phyloP scores from a whole-genome alignment of 2,888 invertebrate species.

The Cyclophora albipunctata region DNA sequence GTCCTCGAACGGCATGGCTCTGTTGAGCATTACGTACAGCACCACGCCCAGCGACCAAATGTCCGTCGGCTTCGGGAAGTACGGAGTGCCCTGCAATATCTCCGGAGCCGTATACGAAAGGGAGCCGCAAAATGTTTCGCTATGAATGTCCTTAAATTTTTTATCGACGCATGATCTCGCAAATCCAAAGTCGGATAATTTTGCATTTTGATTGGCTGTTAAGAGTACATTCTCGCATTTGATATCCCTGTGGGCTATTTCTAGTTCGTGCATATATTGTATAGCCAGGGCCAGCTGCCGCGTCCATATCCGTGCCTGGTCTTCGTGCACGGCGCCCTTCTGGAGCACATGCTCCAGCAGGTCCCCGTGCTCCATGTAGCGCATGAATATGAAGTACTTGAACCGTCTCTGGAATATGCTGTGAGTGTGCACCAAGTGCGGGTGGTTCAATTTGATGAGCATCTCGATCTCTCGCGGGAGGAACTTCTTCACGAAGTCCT shows the following conservation, averaged over 20 bases:
- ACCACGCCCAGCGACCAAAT: constrained; percentile 88
- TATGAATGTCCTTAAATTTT: constrained; percentile 67
- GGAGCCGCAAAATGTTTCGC: constrained; percentile 90
- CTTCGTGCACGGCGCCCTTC: constrained; percentile 80
- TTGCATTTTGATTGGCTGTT: constrained; percentile 83
- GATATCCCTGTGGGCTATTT: constrained; percentile 86
- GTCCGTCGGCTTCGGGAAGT: constrained; percentile 83
- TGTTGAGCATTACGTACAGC: constrained; percentile 87
- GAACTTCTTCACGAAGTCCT: constrained; percentile 87
- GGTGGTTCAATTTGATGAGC: constrained; percentile 83
- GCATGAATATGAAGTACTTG: constrained; percentile 87
- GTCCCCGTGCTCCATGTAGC: constrained; percentile 83
- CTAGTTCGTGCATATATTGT: constrained; percentile 83
- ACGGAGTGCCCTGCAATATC: constrained; percentile 84
- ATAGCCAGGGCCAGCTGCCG: constrained; percentile 80
- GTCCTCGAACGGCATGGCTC: constrained; percentile 90
- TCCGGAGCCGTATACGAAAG: constrained; percentile 92
- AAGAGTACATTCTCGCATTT: constrained; percentile 90
- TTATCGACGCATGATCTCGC: constrained; percentile 70
- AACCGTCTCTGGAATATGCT: constrained; percentile 82
- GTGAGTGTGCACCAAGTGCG: constrained; percentile 86
- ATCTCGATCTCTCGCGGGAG: constrained; percentile 88
- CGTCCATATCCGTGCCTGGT: constrained; percentile 82
- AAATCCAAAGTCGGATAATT: constrained; percentile 89
- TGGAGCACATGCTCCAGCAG: constrained; percentile 81